Evolutionary conservation across 2,888 invertebrate species (phyloP), one percentile per base, ranked within the genome.

Genomic region (Drosophila pullipes): DNA sequence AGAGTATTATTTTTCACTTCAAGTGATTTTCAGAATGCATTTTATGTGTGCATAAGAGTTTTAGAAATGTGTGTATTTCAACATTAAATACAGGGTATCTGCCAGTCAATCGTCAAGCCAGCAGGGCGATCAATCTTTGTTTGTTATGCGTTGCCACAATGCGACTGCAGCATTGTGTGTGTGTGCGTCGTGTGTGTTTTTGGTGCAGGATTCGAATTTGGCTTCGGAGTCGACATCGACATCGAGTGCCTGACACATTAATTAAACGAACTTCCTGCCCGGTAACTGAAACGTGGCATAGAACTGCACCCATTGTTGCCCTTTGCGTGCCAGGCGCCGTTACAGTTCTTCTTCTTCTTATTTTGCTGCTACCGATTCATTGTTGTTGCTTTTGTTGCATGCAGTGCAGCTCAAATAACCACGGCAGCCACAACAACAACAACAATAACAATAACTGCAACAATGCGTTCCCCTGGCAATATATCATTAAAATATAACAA

Each of bases 401-500:
- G 58, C 50, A 62, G 30, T 77, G 78, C 76, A 69, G 60, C 64
- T 64, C 77, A 64, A 49, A 68, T 67, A 61, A 77, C 74, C 28
- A 28, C n/a, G 11, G 5, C 47, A 47, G 22, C 47, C 7, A 1
- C 44, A 47, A 22, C 41, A 65, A 25, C 50, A 64, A 33, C 60
- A n/a, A n/a, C n/a, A 63, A 22, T 5, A 44, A 44, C 54, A 66
- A 35, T 53, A 63, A n/a, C 55, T 63, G 66, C 16, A 47, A 47
- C 78, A 78, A 13, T 67, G 58, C 58, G 78, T 78, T 75, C 44
- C 78, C 71, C 61, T 59, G 71, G 64, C 35, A 75, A 78, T 78
- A 78, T 75, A 78, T 75, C 75, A 75, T 75, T 75, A 75, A 78
- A 78, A 67, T 74, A 63, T 74, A 78, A 77, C 78, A 77, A 64